phyloP scores from a whole-genome alignment of 2,113 vertebrate genomes.

The Vulpes ferrilata region DNA sequence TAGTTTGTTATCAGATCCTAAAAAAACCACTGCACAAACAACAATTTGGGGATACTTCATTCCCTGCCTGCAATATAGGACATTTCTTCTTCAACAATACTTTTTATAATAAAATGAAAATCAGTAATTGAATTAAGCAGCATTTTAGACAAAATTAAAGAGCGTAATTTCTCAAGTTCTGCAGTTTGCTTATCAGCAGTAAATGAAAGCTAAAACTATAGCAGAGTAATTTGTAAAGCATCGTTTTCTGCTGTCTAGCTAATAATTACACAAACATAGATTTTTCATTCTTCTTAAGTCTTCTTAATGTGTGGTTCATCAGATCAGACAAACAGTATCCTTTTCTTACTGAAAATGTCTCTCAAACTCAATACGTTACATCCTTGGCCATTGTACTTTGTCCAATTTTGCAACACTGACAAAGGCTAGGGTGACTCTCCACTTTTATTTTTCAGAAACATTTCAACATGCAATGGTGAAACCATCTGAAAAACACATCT shows the following conservation, averaged over 20 bases:
- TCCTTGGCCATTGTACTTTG: neutral
- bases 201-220: slow-evolving; percentile 58
- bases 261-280: neutral
- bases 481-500: neutral
- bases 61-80: slow-evolving; percentile 8
- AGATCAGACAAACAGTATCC: neutral
- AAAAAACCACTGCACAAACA: slow-evolving; percentile 2
- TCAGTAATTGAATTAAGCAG: slow-evolving; percentile 71
- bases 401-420: neutral
- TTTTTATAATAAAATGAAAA: slow-evolving; percentile 67
- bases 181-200: neutral
- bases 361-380: slow-evolving; percentile 15
- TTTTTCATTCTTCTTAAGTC: neutral
- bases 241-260: slow-evolving; percentile 10
- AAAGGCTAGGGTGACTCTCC: neutral
- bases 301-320: neutral
- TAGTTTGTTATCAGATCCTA: slow-evolving; percentile 54
- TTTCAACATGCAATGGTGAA: neutral
- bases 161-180: neutral
- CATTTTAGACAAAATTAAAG: slow-evolving; percentile 72
- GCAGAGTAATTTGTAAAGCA: neutral
- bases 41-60: slow-evolving; percentile 26
- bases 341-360: slow-evolving; percentile 20
- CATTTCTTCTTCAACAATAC: slow-evolving; percentile 43
- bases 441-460: neutral